Evolutionary conservation across 2,888 invertebrate genomes (phyloP).

Genomic region (Timandra comae): DNA sequence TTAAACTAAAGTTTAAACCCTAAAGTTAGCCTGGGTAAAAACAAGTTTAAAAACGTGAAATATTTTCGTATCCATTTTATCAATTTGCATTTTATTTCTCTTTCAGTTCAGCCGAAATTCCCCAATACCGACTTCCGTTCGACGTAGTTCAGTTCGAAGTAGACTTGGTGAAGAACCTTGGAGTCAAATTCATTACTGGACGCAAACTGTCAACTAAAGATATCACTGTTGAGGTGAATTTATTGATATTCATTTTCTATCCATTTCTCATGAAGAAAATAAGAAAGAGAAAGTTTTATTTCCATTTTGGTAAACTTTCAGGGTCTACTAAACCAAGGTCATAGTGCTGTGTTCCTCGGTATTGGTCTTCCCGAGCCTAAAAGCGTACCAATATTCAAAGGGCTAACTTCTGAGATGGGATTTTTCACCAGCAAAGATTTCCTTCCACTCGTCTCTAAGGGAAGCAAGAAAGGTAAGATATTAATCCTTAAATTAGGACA

Average conservation of each 20-base stretch:
- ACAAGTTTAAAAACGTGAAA: no score
- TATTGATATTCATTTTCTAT: no score
- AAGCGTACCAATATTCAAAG: conserved; percentile 84
- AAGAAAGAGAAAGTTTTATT: no score
- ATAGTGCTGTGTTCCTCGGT: conserved; percentile 88
- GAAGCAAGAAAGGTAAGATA: conserved; percentile 88
- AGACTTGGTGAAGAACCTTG: conserved; percentile 92
- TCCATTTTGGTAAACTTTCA: no score
- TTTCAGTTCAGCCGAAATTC: conserved; percentile 94
- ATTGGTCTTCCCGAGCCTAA: conserved; percentile 96
- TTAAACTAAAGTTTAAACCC: no score
- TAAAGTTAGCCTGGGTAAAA: no score
- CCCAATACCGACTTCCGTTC: conserved; percentile 96
- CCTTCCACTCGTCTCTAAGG: conserved; percentile 89
- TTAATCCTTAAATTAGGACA: no score
- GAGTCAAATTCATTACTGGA: conserved; percentile 90
- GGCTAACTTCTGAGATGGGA: conserved; percentile 86
- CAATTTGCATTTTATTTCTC: no score
- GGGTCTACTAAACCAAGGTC: conserved; percentile 81
- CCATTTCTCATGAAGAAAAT: no score
- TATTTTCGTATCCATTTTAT: no score
- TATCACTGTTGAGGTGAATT: conserved; percentile 81
- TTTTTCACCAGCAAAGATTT: conserved; percentile 98
- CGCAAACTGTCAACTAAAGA: conserved; percentile 83
- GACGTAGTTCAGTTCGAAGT: conserved; percentile 96